phyloP scores from a whole-genome alignment of 1,140 invertebrate species.

The Drosophila kanapiae region DNA sequence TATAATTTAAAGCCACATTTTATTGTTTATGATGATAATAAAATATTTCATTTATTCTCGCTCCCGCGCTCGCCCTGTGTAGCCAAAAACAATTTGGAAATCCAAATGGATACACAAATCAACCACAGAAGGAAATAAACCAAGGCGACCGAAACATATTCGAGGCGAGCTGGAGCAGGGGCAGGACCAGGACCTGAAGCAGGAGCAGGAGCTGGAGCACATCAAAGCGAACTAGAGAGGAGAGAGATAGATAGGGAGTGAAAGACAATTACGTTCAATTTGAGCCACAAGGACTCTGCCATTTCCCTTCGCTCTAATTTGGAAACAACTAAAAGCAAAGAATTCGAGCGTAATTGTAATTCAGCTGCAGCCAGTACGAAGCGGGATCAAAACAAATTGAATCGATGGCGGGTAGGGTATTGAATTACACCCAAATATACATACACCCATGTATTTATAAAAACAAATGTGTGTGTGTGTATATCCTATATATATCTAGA shows the following conservation, averaged over 20 bases:
- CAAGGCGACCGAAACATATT: conserved; percentile 36
- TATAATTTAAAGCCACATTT: background rate
- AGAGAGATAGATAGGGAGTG: conserved; percentile 2
- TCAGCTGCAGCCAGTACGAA: conserved; percentile 55
- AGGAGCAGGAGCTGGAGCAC: background rate
- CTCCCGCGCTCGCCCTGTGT: background rate
- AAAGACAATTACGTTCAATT: conserved; percentile 71
- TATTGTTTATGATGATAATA: background rate
- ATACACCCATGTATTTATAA: background rate
- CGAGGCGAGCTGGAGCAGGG: background rate
- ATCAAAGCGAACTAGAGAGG: conserved; percentile 22
- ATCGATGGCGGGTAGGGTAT: conserved; percentile 42
- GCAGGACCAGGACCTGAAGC: background rate
- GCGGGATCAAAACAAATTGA: conserved; percentile 59
- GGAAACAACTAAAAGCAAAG: conserved; percentile 40
- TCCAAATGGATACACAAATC: conserved; percentile 69
- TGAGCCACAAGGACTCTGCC: conserved; percentile 46
- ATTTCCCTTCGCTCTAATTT: conserved; percentile 12
- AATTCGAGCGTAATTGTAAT: conserved; percentile 74
- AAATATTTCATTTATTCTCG: background rate
- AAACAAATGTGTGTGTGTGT: background rate
- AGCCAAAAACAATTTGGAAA: conserved; percentile 32
- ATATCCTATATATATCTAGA: conserved; percentile 3
- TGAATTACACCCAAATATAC: conserved; percentile 44
- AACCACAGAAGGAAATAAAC: conserved; percentile 44